Evolutionary conservation across 2,888 invertebrate species (phyloP), one percentile per base, ranked within the genome.

Genomic region (Fragum sueziense): DNA sequence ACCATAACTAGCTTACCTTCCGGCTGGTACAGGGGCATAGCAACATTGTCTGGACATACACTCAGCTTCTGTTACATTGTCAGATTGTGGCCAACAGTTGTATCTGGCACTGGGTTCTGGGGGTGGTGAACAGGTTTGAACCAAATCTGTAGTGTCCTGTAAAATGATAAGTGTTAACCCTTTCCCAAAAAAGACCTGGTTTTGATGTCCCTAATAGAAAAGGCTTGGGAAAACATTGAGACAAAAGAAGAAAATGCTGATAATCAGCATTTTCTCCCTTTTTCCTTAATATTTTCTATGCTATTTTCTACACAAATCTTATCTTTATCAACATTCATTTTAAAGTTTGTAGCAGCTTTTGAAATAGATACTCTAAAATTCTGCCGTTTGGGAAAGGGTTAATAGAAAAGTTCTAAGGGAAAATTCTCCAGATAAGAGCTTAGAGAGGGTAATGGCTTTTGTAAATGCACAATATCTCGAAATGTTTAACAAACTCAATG

Each of bases 1-100:
- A n/a, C n/a, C n/a, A n/a, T n/a, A n/a, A n/a, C n/a, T n/a, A n/a
- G n/a, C 41, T 2, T 25, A 65, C 65, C 65, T 65, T 37, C 41
- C 65, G 27, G 1, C 25, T 14, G 37, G 25, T 1, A n/a, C 34
- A 25, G 65, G 65, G 6, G 61, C 25, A 85, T 86, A 90, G 70
- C 89, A 89, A 70, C 89, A 90, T 6, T 87, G 86, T 73, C 85
- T 81, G 2, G 80, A 76, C 31, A 70, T 71, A 84, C 89, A 90
- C 17, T 70, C 74, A 11, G 68, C 61, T 57, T 81, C 52, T 20
- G 84, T 71, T 22, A 80, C 79, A 20, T 65, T 79, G 2, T 34
- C 57, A 17, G 57, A 61, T 59, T 88, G 85, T 2, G 89, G 89
- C 75, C 87, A 83, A 76, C 89, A 90, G 77, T 90, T 88, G 76